A percentile compares a stretch with the other conserved stretches of the same genome.
These are phyloP conservation scores for Paracanthobrama guichenoti DNA, from an alignment of 2,113 vertebrate species.

Conservation along the genomic window DNA sequence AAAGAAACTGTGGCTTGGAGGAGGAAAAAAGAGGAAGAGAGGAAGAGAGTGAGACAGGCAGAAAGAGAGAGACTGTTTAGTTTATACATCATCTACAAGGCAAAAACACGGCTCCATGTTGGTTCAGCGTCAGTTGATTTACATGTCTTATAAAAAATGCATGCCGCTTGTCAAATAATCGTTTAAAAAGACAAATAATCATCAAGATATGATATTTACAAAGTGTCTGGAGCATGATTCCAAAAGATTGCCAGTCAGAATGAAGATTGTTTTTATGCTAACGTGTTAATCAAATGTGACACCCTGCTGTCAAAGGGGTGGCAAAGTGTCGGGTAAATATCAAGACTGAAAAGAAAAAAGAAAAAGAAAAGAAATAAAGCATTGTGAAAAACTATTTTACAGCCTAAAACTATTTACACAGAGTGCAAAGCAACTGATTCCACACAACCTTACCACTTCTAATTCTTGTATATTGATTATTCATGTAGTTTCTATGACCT, in stretches of 20 bases:
- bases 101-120: not conserved
- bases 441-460: not conserved
- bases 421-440: not conserved
- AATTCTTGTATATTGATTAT: not conserved
- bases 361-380: too few species aligned
- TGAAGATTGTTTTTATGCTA: not conserved
- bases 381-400: not conserved
- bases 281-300: conserved; percentile 9
- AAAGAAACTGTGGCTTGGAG: conserved; percentile 16
- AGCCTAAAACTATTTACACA: not conserved
- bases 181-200: not conserved
- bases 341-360: not conserved
- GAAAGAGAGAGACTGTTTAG: conserved; percentile 15
- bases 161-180: conserved; percentile 3
- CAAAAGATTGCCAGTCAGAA: conserved; percentile 2
- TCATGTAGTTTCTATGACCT: not conserved
- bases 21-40: conserved; percentile 16
- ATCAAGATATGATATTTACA: conserved; percentile 19
- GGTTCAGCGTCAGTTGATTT: not conserved
- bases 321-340: not conserved
- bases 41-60: not conserved
- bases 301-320: not conserved
- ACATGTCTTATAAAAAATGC: conserved; percentile 32
- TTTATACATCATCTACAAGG: conserved; percentile 25
- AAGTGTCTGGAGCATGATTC: conserved; percentile 16